A percentile compares a stretch with the other conserved stretches of the same genome.
Conservation (phyloP, 2,113 vertebrate species). For the Lates calcarifer region DNA sequence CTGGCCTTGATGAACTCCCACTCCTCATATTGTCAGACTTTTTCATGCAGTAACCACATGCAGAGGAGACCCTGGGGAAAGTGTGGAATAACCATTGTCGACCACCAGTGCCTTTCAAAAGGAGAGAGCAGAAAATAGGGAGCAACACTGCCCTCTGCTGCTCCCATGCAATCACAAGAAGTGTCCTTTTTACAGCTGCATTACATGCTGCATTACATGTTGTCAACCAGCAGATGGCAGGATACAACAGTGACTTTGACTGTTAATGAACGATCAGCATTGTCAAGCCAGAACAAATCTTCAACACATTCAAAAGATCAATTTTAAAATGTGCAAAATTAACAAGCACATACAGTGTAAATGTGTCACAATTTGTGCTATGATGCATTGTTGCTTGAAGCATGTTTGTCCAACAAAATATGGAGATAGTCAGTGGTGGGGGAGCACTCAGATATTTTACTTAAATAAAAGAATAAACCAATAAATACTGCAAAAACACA, state of each 20-base stretch:
- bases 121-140: background rate
- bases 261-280: background rate
- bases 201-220: constrained; percentile 27
- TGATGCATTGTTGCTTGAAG: background rate
- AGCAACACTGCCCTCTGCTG: constrained; percentile 62
- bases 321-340: background rate
- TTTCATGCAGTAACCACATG: constrained; percentile 7
- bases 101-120: background rate
- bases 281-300: background rate
- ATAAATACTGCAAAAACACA: background rate
- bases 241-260: background rate
- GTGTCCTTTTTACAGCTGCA: constrained; percentile 19
- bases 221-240: constrained; percentile 68
- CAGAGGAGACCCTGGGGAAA: constrained; percentile 19
- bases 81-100: background rate
- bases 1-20: background rate
- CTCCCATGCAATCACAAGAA: background rate
- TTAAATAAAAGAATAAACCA: too few relatives aligned
- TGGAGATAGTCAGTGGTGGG: background rate
- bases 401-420: background rate
- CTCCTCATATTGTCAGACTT: constrained; percentile 10
- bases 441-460: background rate
- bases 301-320: background rate
- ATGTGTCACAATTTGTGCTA: background rate
- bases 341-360: background rate